phyloP scores from a whole-genome alignment of 2,113 vertebrate genomes.

The Rhinoderma darwinii region DNA sequence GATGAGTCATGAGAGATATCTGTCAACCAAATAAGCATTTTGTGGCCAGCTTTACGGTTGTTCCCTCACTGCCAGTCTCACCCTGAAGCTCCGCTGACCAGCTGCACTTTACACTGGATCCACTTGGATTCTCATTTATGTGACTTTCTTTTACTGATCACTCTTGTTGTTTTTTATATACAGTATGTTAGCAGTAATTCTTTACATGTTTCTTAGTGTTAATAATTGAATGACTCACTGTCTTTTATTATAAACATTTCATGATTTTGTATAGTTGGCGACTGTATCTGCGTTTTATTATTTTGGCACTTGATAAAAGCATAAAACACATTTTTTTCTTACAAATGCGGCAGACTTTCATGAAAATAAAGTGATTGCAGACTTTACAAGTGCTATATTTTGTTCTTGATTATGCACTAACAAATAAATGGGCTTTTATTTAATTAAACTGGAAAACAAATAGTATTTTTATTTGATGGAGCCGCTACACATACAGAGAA shows the following conservation, averaged over 20 bases:
- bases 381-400: not conserved
- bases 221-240: not conserved
- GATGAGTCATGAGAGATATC: not conserved
- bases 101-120: constrained; percentile 27
- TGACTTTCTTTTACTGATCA: not conserved
- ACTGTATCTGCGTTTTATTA: not conserved
- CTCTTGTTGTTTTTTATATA: not conserved
- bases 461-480: not conserved
- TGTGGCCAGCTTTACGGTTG: not conserved
- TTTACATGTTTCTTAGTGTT: not conserved
- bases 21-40: not conserved
- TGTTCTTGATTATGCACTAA: not conserved
- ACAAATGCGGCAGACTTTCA: not conserved
- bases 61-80: not conserved
- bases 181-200: not conserved
- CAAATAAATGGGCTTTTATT: not conserved
- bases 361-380: not conserved
- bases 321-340: constrained; percentile 26
- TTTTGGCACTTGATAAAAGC: not conserved
- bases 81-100: not conserved
- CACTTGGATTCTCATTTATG: not conserved
- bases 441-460: not conserved
- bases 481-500: not conserved
- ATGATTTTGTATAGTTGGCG: not conserved
- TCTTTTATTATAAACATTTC: not conserved